These are phyloP conservation scores for Dreissena polymorpha DNA, from an alignment of 1,140 invertebrate genomes.

Conservation along the genomic window DNA sequence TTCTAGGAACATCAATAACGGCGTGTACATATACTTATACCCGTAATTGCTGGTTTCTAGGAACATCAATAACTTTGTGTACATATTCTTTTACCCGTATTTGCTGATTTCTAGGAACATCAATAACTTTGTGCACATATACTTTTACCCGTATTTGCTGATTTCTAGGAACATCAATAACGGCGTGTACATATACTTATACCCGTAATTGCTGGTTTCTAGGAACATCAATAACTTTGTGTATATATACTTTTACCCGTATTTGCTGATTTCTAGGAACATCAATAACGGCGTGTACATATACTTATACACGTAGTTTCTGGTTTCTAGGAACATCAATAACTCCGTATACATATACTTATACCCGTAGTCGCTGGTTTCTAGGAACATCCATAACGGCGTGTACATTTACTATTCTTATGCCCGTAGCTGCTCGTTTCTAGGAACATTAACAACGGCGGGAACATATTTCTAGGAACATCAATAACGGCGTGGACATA, in stretches of 20 bases:
- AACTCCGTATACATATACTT: conserved; percentile 77
- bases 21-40: too few relatives aligned
- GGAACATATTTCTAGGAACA: conserved; percentile 70
- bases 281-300: conserved; percentile 78
- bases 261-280: conserved; percentile 53
- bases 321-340: conserved; percentile 70
- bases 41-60: conserved; percentile 47
- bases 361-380: too few relatives aligned
- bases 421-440: too few relatives aligned
- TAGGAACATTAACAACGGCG: conserved; percentile 76
- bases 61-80: conserved; percentile 77
- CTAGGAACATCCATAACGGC: conserved; percentile 76
- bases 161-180: conserved; percentile 73
- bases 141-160: too few relatives aligned
- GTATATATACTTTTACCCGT: too few relatives aligned
- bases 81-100: too few relatives aligned
- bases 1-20: conserved; percentile 75
- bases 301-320: too few relatives aligned
- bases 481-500: conserved; percentile 74
- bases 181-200: conserved; percentile 77
- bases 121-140: conserved; percentile 77
- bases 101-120: conserved; percentile 63
- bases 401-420: too few relatives aligned
- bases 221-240: conserved; percentile 77
- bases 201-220: not conserved